A percentile compares a stretch with the other conserved stretches of the same genome.
Conservation (phyloP, 2,888 invertebrate species). For the Spatulosminthurus flaviceps region DNA sequence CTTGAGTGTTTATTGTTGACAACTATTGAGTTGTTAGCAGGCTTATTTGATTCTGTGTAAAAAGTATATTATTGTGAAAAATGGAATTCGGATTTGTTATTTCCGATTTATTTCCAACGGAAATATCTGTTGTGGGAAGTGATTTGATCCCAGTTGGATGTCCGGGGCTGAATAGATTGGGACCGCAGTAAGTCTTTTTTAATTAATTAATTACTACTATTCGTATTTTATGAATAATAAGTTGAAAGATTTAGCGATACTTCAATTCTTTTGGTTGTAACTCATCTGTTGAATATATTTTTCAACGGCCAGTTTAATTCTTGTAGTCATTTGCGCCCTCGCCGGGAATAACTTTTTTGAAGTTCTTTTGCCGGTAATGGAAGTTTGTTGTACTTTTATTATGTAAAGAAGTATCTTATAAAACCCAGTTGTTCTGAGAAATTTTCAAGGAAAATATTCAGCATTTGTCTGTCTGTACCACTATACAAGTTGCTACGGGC, state of each 20-base stretch:
- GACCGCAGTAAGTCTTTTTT: slow-evolving; percentile 56
- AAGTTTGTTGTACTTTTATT: no score
- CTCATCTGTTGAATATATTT: no score
- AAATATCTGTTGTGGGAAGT: slow-evolving; percentile 56
- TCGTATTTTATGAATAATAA: neutral
- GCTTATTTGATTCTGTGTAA: neutral
- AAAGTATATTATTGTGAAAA: neutral
- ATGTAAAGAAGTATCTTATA: no score
- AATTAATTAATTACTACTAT: neutral
- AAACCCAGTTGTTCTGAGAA: no score
- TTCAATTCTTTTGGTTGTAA: no score
- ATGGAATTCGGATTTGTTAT: slow-evolving; percentile 59
- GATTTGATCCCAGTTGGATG: slow-evolving; percentile 57
- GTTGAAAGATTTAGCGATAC: no score
- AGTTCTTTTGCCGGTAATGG: neutral
- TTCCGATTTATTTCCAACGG: slow-evolving; percentile 57
- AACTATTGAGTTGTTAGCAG: no score
- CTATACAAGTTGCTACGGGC: neutral
- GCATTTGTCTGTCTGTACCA: no score
- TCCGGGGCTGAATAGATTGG: slow-evolving; percentile 55
- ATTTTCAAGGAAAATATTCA: no score
- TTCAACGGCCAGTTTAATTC: neutral
- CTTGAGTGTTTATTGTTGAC: no score
- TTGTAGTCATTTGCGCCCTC: neutral
- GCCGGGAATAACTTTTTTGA: neutral